A percentile compares a stretch with the other conserved stretches of the same genome.
These are phyloP conservation scores for Pristionchus fissidentatus DNA, from an alignment of 2,888 invertebrate genomes.

Conservation along the genomic window DNA sequence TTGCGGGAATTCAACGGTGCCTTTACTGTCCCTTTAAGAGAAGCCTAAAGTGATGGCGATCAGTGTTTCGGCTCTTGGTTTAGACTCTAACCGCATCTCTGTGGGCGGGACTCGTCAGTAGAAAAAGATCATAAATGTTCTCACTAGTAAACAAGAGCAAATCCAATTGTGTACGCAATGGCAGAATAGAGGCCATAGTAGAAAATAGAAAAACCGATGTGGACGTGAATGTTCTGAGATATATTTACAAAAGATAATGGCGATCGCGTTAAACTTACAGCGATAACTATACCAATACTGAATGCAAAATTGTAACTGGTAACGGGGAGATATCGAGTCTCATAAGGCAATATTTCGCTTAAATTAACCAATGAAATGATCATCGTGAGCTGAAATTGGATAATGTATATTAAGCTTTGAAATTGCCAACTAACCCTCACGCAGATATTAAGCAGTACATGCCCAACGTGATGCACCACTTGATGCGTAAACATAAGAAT, in stretches of 20 bases:
- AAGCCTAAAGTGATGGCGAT: no score
- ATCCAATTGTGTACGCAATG: not conserved
- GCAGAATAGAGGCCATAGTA: not conserved
- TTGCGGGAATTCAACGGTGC: no score
- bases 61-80: no score
- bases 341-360: not conserved
- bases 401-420: not conserved
- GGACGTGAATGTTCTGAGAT: not conserved
- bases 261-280: not conserved
- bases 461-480: not conserved
- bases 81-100: no score
- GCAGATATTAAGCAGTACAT: not conserved
- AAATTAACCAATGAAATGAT: not conserved
- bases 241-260: not conserved
- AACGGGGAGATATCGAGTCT: not conserved
- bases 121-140: not conserved
- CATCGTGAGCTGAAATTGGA: not conserved
- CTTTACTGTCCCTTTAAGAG: no score
- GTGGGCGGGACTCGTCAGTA: no score
- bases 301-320: not conserved
- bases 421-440: not conserved
- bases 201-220: not conserved
- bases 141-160: not conserved
- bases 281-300: not conserved
- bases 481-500: not conserved